Evolutionary conservation across 2,113 vertebrate genomes (phyloP).

Genomic region (Neolamprologus longior): DNA sequence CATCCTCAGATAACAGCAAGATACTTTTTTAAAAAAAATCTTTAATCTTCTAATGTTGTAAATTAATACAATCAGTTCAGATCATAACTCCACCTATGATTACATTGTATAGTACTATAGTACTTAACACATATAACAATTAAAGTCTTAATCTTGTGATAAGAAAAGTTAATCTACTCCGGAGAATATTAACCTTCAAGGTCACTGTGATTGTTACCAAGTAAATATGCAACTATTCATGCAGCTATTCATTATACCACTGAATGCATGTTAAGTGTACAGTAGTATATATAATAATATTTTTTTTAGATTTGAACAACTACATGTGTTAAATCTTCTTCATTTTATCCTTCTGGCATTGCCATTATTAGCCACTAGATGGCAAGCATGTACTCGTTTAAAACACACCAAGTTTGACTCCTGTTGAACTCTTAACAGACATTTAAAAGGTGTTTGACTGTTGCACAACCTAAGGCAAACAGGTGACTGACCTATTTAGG

Average conservation of each 20-base stretch:
- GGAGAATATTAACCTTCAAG: not conserved
- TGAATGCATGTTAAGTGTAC: not conserved
- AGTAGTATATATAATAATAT: not conserved
- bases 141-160: not conserved
- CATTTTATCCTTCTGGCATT: not conserved
- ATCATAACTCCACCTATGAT: not conserved
- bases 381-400: not conserved
- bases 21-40: not conserved
- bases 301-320: not conserved
- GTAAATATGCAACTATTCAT: not conserved
- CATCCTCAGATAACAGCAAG: not conserved
- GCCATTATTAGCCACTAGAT: conserved; percentile 16
- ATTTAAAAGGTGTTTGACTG: not conserved
- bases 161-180: not conserved
- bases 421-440: not conserved
- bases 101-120: not conserved
- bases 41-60: not conserved
- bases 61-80: not conserved
- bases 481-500: not conserved
- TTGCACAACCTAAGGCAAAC: not conserved
- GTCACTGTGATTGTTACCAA: not conserved
- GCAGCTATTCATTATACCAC: not conserved
- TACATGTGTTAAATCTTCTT: not conserved
- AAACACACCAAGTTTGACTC: not conserved
- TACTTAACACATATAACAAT: not conserved